Percentiles rank a stretch among this genome's conserved stretches.
phyloP scores from a whole-genome alignment of 35 echinoderm and acorn worm species.

The Holothuria glaberrima region DNA sequence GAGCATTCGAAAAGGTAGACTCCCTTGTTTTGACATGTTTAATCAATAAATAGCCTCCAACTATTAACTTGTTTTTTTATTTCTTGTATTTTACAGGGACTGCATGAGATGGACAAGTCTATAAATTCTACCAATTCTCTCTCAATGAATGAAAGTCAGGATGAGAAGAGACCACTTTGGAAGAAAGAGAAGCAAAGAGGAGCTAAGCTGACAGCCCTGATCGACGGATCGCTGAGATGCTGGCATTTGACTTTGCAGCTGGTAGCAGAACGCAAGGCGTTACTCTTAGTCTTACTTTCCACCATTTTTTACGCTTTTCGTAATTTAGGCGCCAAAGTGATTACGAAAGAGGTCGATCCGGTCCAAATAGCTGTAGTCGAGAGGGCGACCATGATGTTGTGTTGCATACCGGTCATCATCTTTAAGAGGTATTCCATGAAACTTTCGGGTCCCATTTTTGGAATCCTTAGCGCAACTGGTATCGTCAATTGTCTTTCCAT shows the following conservation, averaged over 20 bases:
- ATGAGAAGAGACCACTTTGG: constrained; percentile 36
- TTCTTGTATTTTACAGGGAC: neutral
- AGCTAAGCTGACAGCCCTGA: neutral
- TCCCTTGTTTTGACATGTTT: no score
- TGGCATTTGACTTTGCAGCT: neutral
- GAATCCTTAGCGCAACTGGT: constrained; percentile 9
- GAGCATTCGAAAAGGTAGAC: no score
- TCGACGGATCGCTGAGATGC: neutral
- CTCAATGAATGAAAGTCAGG: constrained; percentile 36
- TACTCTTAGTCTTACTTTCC: constrained; percentile 35
- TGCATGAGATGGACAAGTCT: neutral
- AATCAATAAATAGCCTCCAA: neutral
- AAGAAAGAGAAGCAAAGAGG: constrained; percentile 39
- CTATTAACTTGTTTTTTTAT: neutral
- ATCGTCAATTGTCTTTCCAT: constrained; percentile 44
- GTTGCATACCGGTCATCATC: constrained; percentile 21
- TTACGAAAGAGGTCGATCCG: constrained; percentile 22
- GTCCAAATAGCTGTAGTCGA: constrained; percentile 29
- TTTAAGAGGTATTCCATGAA: constrained; percentile 7
- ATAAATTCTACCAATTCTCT: constrained; percentile 35
- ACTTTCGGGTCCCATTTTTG: neutral
- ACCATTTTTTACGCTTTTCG: constrained; percentile 49
- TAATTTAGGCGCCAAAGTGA: constrained; percentile 44
- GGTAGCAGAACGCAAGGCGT: constrained; percentile 5
- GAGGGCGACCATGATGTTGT: constrained; percentile 49